Conservation (phyloP, 2,113 vertebrate genomes). For the Butorides virescens region DNA sequence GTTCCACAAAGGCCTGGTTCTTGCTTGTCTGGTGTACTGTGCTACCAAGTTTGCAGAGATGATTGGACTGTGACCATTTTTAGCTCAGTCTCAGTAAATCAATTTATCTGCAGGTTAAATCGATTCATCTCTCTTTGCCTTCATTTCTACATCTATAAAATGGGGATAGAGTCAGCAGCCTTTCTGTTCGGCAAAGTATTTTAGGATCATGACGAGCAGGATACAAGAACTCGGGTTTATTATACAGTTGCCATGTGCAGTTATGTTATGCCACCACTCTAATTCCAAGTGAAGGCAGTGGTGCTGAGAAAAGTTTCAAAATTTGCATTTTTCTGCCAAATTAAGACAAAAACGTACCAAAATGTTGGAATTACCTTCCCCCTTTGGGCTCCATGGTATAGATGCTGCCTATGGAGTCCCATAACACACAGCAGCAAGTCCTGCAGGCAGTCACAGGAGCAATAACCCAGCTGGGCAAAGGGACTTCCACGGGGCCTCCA, state of each 20-base stretch:
- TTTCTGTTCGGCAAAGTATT: not conserved
- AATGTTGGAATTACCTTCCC: not conserved
- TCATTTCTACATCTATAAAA: not conserved
- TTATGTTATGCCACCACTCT: not conserved
- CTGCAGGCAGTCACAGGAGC: not conserved
- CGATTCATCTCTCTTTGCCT: not conserved
- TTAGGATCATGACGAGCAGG: not conserved
- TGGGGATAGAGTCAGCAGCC: not conserved
- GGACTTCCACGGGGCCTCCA: not conserved
- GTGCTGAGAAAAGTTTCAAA: not conserved
- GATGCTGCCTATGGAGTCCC: not conserved
- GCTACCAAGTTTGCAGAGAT: not conserved
- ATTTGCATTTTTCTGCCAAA: not conserved
- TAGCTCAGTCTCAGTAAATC: not conserved
- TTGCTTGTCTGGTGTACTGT: not conserved
- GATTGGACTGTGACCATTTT: not conserved
- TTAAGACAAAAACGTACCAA: not conserved
- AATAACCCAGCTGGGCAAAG: not conserved
- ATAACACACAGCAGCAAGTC: not conserved
- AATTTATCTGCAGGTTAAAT: conserved; percentile 18
- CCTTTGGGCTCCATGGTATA: not conserved
- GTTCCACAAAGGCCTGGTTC: not conserved
- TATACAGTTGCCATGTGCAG: not conserved
- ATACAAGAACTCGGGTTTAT: not conserved
- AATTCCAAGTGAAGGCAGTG: not conserved